phyloP scores from a whole-genome alignment of 2,797 vertebrate genomes.

The Sorex maritimensis region DNA sequence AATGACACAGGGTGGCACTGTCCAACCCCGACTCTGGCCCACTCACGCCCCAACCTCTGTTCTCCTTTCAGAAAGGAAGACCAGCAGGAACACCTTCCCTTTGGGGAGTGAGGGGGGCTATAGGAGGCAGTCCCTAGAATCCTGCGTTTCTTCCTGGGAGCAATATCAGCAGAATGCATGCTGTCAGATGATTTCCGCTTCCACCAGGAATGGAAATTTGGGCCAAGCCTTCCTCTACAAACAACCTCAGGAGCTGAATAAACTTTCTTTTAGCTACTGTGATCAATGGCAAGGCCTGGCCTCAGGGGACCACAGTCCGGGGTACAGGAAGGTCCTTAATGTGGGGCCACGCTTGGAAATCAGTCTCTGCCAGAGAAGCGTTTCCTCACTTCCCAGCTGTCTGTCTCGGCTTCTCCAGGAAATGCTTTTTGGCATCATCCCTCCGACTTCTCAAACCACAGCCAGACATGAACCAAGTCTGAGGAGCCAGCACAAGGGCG shows the following conservation, averaged over 20 bases:
- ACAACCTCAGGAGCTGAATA: not conserved
- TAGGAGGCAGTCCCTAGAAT: too few species aligned
- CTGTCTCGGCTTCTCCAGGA: not conserved
- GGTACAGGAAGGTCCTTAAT: not conserved
- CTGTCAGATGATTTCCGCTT: not conserved
- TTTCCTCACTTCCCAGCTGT: not conserved
- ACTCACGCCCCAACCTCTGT: not conserved
- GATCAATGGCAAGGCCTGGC: not conserved
- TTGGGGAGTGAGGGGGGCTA: too few species aligned
- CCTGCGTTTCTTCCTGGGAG: too few species aligned
- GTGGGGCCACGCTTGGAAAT: not conserved
- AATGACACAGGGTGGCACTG: too few species aligned
- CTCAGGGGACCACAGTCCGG: not conserved
- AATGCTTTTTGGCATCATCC: not conserved
- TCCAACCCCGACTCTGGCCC: not conserved
- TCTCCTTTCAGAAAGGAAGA: not conserved
- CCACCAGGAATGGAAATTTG: not conserved
- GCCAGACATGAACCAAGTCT: not conserved
- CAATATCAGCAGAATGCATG: not conserved
- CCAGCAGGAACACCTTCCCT: not conserved
- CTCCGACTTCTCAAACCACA: not conserved
- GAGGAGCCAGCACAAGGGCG: not conserved
- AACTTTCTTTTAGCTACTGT: not conserved
- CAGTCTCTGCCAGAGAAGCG: not conserved
- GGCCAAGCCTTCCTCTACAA: not conserved